Evolutionary conservation across 1,140 invertebrate genomes (phyloP).

Genomic region (Lethocerus indicus): DNA sequence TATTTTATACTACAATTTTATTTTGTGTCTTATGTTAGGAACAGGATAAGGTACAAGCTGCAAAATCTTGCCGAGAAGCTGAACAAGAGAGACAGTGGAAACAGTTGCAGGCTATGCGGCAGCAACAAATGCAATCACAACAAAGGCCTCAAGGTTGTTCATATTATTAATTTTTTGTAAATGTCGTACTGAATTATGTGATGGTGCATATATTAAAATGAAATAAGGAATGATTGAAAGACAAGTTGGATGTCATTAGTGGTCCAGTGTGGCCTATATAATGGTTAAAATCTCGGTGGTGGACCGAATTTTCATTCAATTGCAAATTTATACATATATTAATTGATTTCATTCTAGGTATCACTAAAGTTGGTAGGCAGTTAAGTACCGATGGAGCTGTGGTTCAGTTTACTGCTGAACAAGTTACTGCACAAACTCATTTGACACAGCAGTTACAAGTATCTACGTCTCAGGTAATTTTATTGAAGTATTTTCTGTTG

Average conservation of each 20-base stretch:
- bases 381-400: slow-evolving; percentile 27
- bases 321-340: slow-evolving; percentile 8
- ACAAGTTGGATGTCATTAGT: too few relatives aligned
- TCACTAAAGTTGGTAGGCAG: slow-evolving; percentile 35
- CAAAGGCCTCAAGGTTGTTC: slow-evolving; percentile 9
- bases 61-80: slow-evolving; percentile 49
- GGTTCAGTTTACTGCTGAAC: slow-evolving; percentile 15
- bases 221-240: too few relatives aligned
- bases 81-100: slow-evolving; percentile 80
- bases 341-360: slow-evolving; percentile 23
- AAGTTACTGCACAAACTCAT: slow-evolving; percentile 24
- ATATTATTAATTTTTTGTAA: too few relatives aligned
- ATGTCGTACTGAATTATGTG: too few relatives aligned
- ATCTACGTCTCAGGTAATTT: slow-evolving; percentile 28
- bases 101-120: slow-evolving; percentile 58
- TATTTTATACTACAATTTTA: neutral
- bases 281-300: too few relatives aligned
- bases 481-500: too few relatives aligned
- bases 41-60: slow-evolving; percentile 45
- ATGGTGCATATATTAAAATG: too few relatives aligned
- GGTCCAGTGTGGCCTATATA: too few relatives aligned
- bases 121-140: slow-evolving; percentile 33
- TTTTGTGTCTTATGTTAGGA: slow-evolving; percentile 28
- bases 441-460: slow-evolving; percentile 37
- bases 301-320: neutral